phyloP scores from a whole-genome alignment of 2,113 vertebrate species.

The Lasiurus borealis region DNA sequence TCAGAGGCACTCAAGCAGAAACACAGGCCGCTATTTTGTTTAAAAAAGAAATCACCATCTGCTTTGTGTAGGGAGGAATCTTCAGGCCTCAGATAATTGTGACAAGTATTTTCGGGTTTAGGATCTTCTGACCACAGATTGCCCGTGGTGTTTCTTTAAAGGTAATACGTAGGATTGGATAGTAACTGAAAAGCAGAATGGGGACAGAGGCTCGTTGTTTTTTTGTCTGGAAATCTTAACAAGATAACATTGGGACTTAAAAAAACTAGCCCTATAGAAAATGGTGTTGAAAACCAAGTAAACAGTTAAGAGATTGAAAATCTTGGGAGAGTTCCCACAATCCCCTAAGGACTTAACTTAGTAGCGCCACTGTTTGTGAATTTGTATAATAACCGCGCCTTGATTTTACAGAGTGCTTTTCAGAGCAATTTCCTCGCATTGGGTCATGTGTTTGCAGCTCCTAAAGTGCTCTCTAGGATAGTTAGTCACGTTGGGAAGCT shows the following conservation, averaged over 20 bases:
- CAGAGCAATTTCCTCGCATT: constrained; percentile 44
- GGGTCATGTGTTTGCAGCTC: not conserved
- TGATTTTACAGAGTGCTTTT: constrained; percentile 65
- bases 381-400: constrained; percentile 35
- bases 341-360: constrained; percentile 32
- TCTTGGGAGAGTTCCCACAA: not conserved
- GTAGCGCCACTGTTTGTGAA: constrained; percentile 41
- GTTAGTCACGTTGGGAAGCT: constrained; percentile 38
- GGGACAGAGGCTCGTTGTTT: not conserved
- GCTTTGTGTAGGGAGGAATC: constrained; percentile 45
- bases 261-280: constrained; percentile 41
- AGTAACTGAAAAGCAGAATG: constrained; percentile 41
- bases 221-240: constrained; percentile 58
- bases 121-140: constrained; percentile 38
- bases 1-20: constrained; percentile 51
- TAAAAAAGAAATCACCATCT: constrained; percentile 67
- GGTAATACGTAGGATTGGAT: not conserved
- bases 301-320: constrained; percentile 43
- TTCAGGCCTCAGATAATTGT: not conserved
- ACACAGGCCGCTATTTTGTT: constrained; percentile 48
- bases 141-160: constrained; percentile 14
- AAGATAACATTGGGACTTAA: constrained; percentile 12
- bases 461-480: constrained; percentile 28
- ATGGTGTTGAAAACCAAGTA: constrained; percentile 43
- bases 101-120: constrained; percentile 30